Evolutionary conservation across 2,113 vertebrate genomes (phyloP), one percentile per base, ranked within the genome.

Genomic region (Rissa tridactyla): DNA sequence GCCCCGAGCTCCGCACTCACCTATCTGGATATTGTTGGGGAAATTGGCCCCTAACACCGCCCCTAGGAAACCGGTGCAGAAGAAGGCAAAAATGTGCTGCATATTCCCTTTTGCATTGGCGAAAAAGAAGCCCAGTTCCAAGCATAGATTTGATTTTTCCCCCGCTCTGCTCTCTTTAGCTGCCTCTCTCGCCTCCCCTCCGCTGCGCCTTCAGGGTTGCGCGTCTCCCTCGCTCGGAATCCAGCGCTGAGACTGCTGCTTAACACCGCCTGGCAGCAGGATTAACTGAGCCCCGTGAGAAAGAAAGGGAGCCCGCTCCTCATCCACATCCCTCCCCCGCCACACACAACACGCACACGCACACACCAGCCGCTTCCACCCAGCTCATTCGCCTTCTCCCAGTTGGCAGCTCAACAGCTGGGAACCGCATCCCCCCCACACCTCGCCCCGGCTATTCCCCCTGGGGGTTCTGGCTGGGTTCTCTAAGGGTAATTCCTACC

Each of bases 31-130:
- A 97, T 99, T 99, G 99, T 99, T 99, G 99, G 99, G 99, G 96
- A 99, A 99, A 99, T 99, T 99, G 98, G 99, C 99, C 98, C 98
- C 99, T 98, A 99, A 98, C 98, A 99, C 99, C 98, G 99, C 98
- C 98, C 99, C 99, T 99, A 99, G 99, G 98, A 99, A 99, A 98
- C 99, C 97, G 99, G 99, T 99, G 98, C 98, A 99, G 98, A 99
- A 99, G 98, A 99, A 98, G 98, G 98, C 98, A 98, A 99, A 98
- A 98, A 99, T 99, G 98, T 99, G 98, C 99, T 99, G 99, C 99
- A 99, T 99, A 99, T 99, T 99, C 99, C 99, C 98, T 98, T 99
- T 99, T 99, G 99, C 99, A 99, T 99, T 99, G 99, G 99, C 98
- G 99, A 99, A 98, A 99, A 98, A 98, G 98, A 98, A 99, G 98